Base-by-base conservation (phyloP, 2,113 vertebrate species). In the Apodemus sylvaticus region DNA sequence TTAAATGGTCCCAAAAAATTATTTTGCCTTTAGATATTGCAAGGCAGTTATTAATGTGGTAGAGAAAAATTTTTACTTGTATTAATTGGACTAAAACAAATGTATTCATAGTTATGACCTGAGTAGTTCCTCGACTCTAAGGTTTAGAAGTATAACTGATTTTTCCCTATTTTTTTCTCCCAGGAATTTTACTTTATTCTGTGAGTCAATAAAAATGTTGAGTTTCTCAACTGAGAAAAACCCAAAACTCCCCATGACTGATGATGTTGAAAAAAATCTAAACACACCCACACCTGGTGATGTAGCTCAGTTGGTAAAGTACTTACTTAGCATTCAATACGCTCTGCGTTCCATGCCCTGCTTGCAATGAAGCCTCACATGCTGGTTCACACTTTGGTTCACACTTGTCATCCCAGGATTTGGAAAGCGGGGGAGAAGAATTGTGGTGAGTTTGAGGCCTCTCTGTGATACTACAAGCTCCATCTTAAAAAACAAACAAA, bases 1-100 rank as follows among this genome's bases (percentile, higher is more conserved):
- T 10, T 83, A 39, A 96, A 86, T 14, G 20, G 93, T 77, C 87
- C 29, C 58, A n/a, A 29, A n/a, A 87, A 90, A n/a, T 92, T 4
- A 20, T 89, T 86, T 89, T 88, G 55, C 14, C 34, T 89, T 96
- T 73, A 53, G 29, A 92, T 94, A 14, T 77, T 74, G 66, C 60
- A 34, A 19, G 7, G 10, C 19, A 42, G 11, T 86, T 79, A 48
- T 36, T 93, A 83, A 89, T 51, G n/a, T 70, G 42, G 29, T 86
- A 90, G 71, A 17, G 1, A 12, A 58, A 85, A 94, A n/a, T 24
- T 92, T 77, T 74, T 11, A 68, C 62, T 92, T 94, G 36, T 4
- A 11, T 60, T 39, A 91, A 4, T 45, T 11, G 13, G 39, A 70
- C 5, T 70, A 53, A 53, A 34, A 24, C 64, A 64, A 81, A 79